phyloP scores from a whole-genome alignment of 2,888 invertebrate species.

The Leuctra nigra region DNA sequence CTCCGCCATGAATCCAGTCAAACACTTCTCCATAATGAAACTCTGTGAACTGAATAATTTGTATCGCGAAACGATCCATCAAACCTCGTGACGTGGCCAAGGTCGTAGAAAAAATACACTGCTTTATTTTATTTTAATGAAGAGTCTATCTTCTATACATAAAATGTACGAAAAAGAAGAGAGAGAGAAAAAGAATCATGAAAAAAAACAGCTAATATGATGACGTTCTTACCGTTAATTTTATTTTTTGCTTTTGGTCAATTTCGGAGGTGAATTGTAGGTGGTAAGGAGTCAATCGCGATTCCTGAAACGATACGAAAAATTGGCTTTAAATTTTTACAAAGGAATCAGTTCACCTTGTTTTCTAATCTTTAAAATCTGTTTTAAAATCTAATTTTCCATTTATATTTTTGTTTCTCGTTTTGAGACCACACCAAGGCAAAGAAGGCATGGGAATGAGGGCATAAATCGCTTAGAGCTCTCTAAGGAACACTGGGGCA shows the following conservation, averaged over 20 bases:
- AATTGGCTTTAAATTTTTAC: conserved; percentile 1
- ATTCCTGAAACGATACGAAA: conserved; percentile 3
- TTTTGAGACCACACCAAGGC: no score
- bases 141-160: background rate
- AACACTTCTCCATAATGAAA: no score
- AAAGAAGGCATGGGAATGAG: no score
- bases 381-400: conserved; percentile 3
- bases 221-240: conserved; percentile 1
- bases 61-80: conserved; percentile 25
- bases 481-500: no score
- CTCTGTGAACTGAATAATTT: conserved; percentile 19
- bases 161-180: background rate
- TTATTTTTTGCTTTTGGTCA: conserved; percentile 10
- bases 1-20: background rate
- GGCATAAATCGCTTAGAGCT: no score
- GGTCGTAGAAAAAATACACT: background rate
- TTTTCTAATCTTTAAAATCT: conserved; percentile 5
- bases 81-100: conserved; percentile 4
- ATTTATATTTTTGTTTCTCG: no score
- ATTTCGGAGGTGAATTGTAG: conserved; percentile 10
- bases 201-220: background rate
- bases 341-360: no score
- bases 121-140: background rate
- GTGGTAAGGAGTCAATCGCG: conserved; percentile 7
- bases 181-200: background rate